phyloP scores from a whole-genome alignment of 2,888 invertebrate genomes.

The Diarsia brunnea region DNA sequence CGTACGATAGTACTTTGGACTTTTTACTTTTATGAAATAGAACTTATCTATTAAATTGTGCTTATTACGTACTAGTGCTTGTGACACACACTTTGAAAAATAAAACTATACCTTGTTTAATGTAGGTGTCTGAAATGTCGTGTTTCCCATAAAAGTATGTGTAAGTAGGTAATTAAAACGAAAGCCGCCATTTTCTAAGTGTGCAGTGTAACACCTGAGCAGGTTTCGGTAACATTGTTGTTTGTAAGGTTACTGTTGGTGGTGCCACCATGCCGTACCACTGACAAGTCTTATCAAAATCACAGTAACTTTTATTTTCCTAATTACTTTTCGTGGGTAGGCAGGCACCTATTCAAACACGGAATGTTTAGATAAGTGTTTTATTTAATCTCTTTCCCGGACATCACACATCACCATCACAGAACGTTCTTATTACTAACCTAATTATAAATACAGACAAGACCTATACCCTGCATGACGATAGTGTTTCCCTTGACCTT shows the following conservation, averaged over 20 bases:
- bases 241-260: neutral
- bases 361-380: conserved; percentile 4
- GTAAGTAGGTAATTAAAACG: neutral
- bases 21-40: neutral
- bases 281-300: neutral
- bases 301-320: neutral
- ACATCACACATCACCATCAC: neutral
- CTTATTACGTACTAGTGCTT: neutral
- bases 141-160: neutral
- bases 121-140: neutral
- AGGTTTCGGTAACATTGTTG: neutral
- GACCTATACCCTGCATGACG: conserved; percentile 2
- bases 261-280: neutral
- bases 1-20: too few species aligned
- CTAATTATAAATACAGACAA: conserved; percentile 6
- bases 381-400: conserved; percentile 18
- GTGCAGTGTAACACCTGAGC: neutral
- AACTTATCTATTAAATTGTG: neutral
- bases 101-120: neutral
- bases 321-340: neutral
- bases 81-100: neutral
- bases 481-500: conserved; percentile 13
- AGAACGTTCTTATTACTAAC: neutral
- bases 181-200: neutral
- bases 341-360: neutral